Percentiles rank a stretch among this genome's conserved stretches.
Conservation (phyloP, 2,888 invertebrate genomes). For the Chironomus riparius region DNA sequence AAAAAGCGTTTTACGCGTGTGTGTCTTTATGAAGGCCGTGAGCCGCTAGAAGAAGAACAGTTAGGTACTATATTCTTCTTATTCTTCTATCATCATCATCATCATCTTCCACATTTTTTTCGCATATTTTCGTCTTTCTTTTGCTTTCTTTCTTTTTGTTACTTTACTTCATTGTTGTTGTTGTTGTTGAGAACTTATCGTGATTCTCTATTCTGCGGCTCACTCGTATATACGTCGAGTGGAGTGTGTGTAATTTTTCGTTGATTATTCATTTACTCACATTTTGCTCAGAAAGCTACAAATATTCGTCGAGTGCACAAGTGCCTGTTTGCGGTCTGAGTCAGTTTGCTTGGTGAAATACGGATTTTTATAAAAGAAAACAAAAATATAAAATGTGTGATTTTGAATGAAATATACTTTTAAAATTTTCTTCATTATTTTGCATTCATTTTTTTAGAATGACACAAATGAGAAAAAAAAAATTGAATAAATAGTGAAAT, state of each 20-base stretch:
- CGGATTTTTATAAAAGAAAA: background rate
- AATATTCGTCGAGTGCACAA: constrained; percentile 23
- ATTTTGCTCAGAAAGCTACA: constrained; percentile 16
- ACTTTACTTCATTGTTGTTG: too few species aligned
- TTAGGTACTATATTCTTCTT: background rate
- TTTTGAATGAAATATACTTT: too few species aligned
- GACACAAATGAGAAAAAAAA: background rate
- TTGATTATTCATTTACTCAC: constrained; percentile 27
- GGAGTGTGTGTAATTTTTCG: background rate
- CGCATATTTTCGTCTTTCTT: background rate
- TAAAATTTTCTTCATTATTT: too few species aligned
- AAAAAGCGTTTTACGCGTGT: background rate
- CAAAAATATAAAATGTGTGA: background rate
- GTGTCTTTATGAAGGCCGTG: background rate
- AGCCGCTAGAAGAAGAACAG: constrained; percentile 5
- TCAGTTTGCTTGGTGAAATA: background rate
- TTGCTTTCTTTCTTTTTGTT: too few species aligned
- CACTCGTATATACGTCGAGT: background rate
- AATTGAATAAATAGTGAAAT: background rate
- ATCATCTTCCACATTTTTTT: background rate
- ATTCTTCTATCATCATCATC: background rate
- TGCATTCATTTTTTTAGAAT: too few species aligned
- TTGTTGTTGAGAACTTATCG: background rate
- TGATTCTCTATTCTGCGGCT: background rate
- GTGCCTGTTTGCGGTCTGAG: constrained; percentile 8